These are phyloP conservation scores for Rambutsinella grinnellia DNA, from an alignment of 2,888 invertebrate genomes.

Conservation along the genomic window DNA sequence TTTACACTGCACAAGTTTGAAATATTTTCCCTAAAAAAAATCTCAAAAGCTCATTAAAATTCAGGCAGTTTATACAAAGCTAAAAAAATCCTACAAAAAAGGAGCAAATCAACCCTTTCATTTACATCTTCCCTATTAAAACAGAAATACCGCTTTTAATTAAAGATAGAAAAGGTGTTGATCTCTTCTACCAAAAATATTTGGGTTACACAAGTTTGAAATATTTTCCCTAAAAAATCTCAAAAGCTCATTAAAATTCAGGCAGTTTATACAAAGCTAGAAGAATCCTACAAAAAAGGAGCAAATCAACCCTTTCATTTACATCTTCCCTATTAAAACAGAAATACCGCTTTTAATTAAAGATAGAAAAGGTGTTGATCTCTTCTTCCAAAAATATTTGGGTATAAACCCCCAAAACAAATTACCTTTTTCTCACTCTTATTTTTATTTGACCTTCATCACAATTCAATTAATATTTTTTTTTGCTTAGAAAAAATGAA, in stretches of 20 bases:
- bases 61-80: conserved; percentile 34
- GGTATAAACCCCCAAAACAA: no score
- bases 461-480: no score
- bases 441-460: no score
- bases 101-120: conserved; percentile 13
- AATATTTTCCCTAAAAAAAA: not conserved
- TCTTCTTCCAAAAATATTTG: no score
- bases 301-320: conserved; percentile 16
- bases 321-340: conserved; percentile 1
- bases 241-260: conserved; percentile 45
- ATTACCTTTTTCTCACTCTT: no score
- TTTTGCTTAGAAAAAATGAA: no score
- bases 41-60: conserved; percentile 39
- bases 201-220: no score
- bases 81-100: conserved; percentile 1
- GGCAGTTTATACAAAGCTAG: conserved; percentile 17
- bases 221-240: not conserved
- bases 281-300: conserved; percentile 1
- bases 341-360: conserved; percentile 45
- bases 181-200: no score
- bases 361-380: conserved; percentile 47
- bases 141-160: conserved; percentile 40
- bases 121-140: not conserved
- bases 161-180: conserved; percentile 47
- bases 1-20: no score